phyloP scores from a whole-genome alignment of 1,140 invertebrate genomes.

The Psix sp. region DNA sequence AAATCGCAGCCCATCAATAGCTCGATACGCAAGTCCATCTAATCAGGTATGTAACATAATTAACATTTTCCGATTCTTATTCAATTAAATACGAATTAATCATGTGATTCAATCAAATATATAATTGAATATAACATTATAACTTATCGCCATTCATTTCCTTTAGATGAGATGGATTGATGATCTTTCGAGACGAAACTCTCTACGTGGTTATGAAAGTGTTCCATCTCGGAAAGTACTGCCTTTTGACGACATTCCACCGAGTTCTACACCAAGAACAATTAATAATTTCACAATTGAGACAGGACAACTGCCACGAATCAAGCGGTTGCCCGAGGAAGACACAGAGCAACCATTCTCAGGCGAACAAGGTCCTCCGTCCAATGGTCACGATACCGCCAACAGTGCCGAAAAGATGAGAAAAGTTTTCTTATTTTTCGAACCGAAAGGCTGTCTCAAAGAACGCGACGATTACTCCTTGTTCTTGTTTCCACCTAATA shows the following conservation, averaged over 20 bases:
- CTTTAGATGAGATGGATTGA: slow-evolving; percentile 76
- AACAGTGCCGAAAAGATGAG: slow-evolving; percentile 76
- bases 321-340: slow-evolving; percentile 72
- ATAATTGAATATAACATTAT: too few species aligned
- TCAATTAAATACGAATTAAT: slow-evolving; percentile 3
- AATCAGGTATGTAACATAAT: slow-evolving; percentile 64
- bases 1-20: slow-evolving; percentile 69
- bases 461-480: slow-evolving; percentile 91
- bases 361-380: slow-evolving; percentile 67
- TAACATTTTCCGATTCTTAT: not conserved
- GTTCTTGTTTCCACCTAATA: slow-evolving; percentile 90
- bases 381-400: slow-evolving; percentile 68
- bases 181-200: slow-evolving; percentile 73
- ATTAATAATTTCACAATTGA: slow-evolving; percentile 75
- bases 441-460: slow-evolving; percentile 88
- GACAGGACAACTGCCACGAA: slow-evolving; percentile 70
- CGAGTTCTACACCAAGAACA: slow-evolving; percentile 71
- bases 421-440: slow-evolving; percentile 83
- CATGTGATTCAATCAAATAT: not conserved
- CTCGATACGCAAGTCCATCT: slow-evolving; percentile 67
- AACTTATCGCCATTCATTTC: not conserved
- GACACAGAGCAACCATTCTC: slow-evolving; percentile 58
- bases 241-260: slow-evolving; percentile 66
- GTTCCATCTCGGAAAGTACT: slow-evolving; percentile 67
- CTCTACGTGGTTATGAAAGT: slow-evolving; percentile 71